A percentile compares a stretch with the other conserved stretches of the same genome.
phyloP scores from a whole-genome alignment of 2,888 invertebrate species.

The Caenorhabditis imperialis region DNA sequence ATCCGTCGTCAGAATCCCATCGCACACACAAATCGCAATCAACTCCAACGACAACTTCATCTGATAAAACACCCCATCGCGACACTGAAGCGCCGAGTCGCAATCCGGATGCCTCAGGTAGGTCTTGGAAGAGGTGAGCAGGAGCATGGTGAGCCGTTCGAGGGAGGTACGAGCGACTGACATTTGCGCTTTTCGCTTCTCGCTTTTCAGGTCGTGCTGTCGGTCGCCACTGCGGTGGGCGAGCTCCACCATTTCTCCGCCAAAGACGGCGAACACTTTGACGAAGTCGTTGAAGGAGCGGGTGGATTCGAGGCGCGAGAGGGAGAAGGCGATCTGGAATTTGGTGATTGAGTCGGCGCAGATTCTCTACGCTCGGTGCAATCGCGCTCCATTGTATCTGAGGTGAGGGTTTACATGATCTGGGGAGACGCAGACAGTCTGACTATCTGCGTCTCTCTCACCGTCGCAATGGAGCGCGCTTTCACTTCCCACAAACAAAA shows the following conservation, averaged over 20 bases:
- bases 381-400: no score
- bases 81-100: constrained; percentile 91
- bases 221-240: constrained; percentile 91
- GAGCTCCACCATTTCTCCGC: constrained; percentile 97
- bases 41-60: constrained; percentile 97
- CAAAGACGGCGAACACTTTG: constrained; percentile 97
- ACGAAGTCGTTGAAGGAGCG: constrained; percentile 90
- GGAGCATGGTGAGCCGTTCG: constrained; percentile 87
- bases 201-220: constrained; percentile 85
- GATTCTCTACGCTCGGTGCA: no score
- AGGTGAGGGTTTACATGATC: no score
- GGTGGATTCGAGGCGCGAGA: constrained; percentile 80
- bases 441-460: no score
- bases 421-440: no score
- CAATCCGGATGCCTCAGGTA: constrained; percentile 95
- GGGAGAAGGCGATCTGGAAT: constrained; percentile 79
- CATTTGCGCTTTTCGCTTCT: constrained; percentile 94
- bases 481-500: neutral
- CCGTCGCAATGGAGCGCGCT: no score
- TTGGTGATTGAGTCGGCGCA: no score
- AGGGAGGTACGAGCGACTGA: constrained; percentile 91
- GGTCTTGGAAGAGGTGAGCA: constrained; percentile 96
- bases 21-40: constrained; percentile 96
- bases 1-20: constrained; percentile 85
- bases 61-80: constrained; percentile 94